Percentiles rank a stretch among this genome's conserved stretches.
These are phyloP conservation scores for Apostichopus japonicus DNA, from an alignment of 35 echinoderm and acorn worm genomes.

Conservation along the genomic window DNA sequence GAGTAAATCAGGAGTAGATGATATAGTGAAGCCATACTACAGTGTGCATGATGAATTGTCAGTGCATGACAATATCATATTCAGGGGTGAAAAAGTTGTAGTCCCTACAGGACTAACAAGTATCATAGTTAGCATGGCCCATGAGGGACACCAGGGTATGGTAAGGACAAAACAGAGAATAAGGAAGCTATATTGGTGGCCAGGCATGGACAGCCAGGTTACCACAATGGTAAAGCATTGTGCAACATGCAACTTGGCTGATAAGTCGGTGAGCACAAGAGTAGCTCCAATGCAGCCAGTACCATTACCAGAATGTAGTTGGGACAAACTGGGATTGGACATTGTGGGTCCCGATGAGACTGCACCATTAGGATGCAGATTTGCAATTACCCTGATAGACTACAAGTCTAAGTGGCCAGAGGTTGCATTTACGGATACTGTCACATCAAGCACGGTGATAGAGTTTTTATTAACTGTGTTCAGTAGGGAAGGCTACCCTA, in stretches of 20 bases:
- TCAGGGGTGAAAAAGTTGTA: conserved; percentile 49
- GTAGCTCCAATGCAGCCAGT: not conserved
- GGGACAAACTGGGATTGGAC: conserved; percentile 31
- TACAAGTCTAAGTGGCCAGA: conserved; percentile 35
- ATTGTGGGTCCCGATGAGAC: conserved; percentile 26
- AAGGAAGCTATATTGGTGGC: conserved; percentile 69
- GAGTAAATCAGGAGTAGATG: not conserved
- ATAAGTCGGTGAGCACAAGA: conserved; percentile 55
- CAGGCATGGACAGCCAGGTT: conserved; percentile 61
- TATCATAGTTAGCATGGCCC: conserved; percentile 45
- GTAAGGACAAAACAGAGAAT: conserved; percentile 69
- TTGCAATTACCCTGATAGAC: conserved; percentile 34
- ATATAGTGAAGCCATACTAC: not conserved
- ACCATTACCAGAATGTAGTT: not conserved
- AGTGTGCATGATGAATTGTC: conserved; percentile 37
- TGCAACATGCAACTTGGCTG: conserved; percentile 45
- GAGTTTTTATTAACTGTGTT: not conserved
- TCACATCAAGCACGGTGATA: not conserved
- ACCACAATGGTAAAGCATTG: conserved; percentile 40
- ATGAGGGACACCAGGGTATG: conserved; percentile 72
- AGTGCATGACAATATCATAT: conserved; percentile 47
- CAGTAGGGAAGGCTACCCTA: conserved; percentile 9
- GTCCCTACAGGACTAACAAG: conserved; percentile 33
- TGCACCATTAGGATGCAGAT: not conserved
- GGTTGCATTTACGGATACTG: not conserved